Evolutionary conservation across 2,113 vertebrate species (phyloP), one percentile per base, ranked within the genome.

Genomic region (Semicossyphus pulcher): DNA sequence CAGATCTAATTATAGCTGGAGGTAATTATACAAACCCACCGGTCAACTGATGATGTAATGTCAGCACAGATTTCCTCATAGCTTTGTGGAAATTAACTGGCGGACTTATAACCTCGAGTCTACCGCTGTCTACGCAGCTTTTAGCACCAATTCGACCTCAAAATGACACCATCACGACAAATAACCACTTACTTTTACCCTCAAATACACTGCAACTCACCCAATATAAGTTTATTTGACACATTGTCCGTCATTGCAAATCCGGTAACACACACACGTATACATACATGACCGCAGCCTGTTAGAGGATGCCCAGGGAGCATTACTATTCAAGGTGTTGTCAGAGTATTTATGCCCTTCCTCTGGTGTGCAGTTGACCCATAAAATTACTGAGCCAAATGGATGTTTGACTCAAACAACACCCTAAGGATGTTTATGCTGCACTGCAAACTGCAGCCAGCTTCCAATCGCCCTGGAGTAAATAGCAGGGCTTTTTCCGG

Each of bases 381-480:
- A 71, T 86, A 76, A 87, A 80, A 80, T 81, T 20, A 83, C 66
- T 52, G 63, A 84, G 63, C 78, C 80, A 88, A 89, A 91, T 83
- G 74, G 78, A 76, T 84, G 68, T 88, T 88, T 81, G 83, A 88
- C 73, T 86, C 79, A 76, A 81, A 88, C 84, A 64, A 69, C 76
- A 79, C 80, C 86, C 79, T 25, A 8, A 67, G 81, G 88, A 81
- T 87, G 78, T 87, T 86, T 67, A 61, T 62, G 57, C 60, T 53
- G 53, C 51, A 23, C 56, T 26, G 67, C 76, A 44, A 81, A 81
- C 76, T 8, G 52, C 64, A 78, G 20, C 64, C 45, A 1, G 75
- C 69, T 64, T 73, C 53, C 60, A 63, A 78, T 51, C 47, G 7
- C 61, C 87, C 76, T 21, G 29, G 2, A 76, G 73, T 82, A 61